phyloP scores from a whole-genome alignment of 2,888 invertebrate genomes.

The Dryobotodes eremita region DNA sequence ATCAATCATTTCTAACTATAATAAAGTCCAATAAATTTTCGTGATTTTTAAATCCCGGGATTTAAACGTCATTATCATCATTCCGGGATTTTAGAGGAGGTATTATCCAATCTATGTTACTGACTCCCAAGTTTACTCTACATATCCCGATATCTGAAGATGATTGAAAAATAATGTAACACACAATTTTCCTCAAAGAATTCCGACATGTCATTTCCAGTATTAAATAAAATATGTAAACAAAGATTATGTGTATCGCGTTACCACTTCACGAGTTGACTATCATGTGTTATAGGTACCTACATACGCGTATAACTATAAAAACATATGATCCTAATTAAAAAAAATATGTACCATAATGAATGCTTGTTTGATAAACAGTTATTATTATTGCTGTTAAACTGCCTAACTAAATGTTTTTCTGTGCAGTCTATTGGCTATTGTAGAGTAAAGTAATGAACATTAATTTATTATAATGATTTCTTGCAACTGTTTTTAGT shows the following conservation, averaged over 20 bases:
- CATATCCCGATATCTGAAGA: too few species aligned
- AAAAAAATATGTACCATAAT: conserved; percentile 22
- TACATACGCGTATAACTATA: conserved; percentile 1
- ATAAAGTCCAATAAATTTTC: too few species aligned
- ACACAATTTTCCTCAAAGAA: not conserved
- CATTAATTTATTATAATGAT: not conserved
- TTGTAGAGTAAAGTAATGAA: not conserved
- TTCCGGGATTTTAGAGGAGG: too few species aligned
- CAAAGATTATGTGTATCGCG: conserved; percentile 25
- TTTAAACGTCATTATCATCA: too few species aligned
- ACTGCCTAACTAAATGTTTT: conserved; percentile 11
- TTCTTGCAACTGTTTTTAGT: not conserved
- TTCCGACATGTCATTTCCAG: conserved; percentile 2
- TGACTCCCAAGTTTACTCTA: too few species aligned
- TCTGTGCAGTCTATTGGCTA: not conserved
- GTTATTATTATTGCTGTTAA: not conserved
- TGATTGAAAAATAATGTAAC: too few species aligned
- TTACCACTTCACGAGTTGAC: conserved; percentile 29
- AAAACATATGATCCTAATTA: conserved; percentile 23
- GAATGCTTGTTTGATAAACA: conserved; percentile 26
- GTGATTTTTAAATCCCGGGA: too few species aligned
- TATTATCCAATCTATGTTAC: too few species aligned
- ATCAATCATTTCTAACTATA: too few species aligned
- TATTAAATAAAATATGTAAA: conserved; percentile 29
- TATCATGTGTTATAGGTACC: conserved; percentile 8